Evolutionary conservation across 2,797 vertebrate genomes (phyloP).

Genomic region (Cuniculus paca): DNA sequence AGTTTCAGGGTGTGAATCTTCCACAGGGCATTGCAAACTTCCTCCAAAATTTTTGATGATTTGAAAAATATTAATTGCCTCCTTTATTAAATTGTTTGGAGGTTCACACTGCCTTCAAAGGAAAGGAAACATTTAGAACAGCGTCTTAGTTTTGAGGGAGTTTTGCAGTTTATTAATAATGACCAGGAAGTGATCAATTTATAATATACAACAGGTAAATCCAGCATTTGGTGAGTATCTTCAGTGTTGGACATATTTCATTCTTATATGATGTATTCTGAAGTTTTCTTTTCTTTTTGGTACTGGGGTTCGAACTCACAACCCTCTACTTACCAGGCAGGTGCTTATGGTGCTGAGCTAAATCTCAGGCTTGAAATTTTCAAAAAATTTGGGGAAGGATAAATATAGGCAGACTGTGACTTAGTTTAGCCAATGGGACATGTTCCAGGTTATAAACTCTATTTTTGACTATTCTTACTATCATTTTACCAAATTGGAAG

Average conservation of each 20-base stretch:
- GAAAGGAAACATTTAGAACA: background rate
- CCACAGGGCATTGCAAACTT: background rate
- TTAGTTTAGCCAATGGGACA: background rate
- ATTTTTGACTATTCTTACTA: background rate
- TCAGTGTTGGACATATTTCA: background rate
- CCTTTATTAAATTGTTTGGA: background rate
- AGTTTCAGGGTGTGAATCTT: background rate
- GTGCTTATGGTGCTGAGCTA: too few species aligned
- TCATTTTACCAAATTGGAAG: background rate
- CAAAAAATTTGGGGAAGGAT: accelerated
- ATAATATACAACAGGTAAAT: background rate
- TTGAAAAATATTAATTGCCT: background rate
- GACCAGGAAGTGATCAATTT: background rate
- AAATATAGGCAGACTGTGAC: background rate
- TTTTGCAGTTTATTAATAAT: background rate
- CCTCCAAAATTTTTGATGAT: background rate
- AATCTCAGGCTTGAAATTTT: too few species aligned
- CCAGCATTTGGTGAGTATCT: background rate
- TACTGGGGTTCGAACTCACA: too few species aligned
- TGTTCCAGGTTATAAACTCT: background rate
- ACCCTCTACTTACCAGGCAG: too few species aligned
- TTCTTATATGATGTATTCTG: background rate
- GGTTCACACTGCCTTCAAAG: background rate
- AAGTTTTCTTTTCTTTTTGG: too few species aligned
- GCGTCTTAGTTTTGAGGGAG: background rate